Evolutionary conservation across 2,113 vertebrate genomes (phyloP).

Genomic region (Arothron firmamentum): DNA sequence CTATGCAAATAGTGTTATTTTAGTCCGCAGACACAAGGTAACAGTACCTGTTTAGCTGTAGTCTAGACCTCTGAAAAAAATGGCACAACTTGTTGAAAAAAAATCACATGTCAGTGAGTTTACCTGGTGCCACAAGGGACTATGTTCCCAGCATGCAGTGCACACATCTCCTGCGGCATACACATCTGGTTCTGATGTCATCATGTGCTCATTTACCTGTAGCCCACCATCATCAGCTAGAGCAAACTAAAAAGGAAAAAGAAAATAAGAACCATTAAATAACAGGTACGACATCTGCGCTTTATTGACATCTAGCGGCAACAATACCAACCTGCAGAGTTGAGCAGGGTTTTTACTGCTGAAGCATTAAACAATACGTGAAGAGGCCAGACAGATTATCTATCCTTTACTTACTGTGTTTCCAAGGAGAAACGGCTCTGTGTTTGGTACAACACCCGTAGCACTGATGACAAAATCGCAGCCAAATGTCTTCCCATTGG

Average conservation of each 20-base stretch:
- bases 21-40: not conserved
- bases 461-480: slow-evolving; percentile 94
- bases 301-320: slow-evolving; percentile 17
- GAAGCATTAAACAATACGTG: not conserved
- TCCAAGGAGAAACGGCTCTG: slow-evolving; percentile 81
- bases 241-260: slow-evolving; percentile 74
- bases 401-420: slow-evolving; percentile 79
- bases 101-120: not conserved
- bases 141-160: slow-evolving; percentile 83
- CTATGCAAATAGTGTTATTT: no score
- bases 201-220: slow-evolving; percentile 85
- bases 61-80: not conserved
- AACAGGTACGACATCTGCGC: not conserved
- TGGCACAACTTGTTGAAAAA: not conserved
- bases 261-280: not conserved
- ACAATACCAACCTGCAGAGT: not conserved
- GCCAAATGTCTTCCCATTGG: slow-evolving; percentile 86
- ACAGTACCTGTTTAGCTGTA: not conserved
- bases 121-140: slow-evolving; percentile 91
- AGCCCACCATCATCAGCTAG: slow-evolving; percentile 84
- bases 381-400: not conserved
- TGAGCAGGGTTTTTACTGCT: not conserved
- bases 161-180: slow-evolving; percentile 94
- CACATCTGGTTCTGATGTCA: slow-evolving; percentile 79
- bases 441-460: slow-evolving; percentile 89